These are phyloP conservation scores for Aplidium turbinatum DNA, from an alignment of 23 tunicate species.

Conservation along the genomic window DNA sequence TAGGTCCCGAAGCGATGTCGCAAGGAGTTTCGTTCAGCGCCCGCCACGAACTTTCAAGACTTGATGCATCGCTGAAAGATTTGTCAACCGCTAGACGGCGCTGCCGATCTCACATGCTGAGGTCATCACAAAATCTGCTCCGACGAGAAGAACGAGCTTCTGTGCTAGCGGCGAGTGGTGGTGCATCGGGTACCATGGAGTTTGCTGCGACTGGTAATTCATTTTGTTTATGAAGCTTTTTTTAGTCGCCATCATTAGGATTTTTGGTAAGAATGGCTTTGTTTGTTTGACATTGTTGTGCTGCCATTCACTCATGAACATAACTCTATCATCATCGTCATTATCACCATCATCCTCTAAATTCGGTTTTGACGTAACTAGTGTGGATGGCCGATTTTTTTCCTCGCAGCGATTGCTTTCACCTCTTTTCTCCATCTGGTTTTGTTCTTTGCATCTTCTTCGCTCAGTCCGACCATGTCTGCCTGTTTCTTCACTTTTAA, in stretches of 20 bases:
- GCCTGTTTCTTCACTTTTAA: too few species aligned
- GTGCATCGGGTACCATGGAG: conserved; percentile 86
- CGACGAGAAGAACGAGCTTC: conserved; percentile 68
- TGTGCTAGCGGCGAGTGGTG: conserved; percentile 62
- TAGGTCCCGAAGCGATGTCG: conserved; percentile 68
- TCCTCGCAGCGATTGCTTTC: too few species aligned
- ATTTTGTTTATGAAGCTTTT: too few species aligned
- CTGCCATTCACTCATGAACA: too few species aligned
- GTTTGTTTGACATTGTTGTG: too few species aligned
- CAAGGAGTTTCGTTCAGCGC: conserved; percentile 87
- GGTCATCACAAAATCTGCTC: conserved; percentile 46
- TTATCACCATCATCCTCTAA: too few species aligned
- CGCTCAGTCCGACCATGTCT: background rate
- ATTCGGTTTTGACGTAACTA: too few species aligned
- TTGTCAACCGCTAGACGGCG: conserved; percentile 38
- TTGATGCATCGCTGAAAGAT: conserved; percentile 61
- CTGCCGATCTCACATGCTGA: conserved; percentile 43
- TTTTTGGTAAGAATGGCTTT: too few species aligned
- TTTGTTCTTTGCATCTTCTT: background rate
- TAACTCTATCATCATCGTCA: too few species aligned
- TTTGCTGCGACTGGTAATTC: conserved; percentile 68
- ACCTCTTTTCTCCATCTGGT: too few species aligned
- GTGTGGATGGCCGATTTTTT: too few species aligned
- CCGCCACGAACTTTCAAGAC: conserved; percentile 54
- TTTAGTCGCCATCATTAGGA: too few species aligned